Conservation (phyloP, 2,113 vertebrate species). For the Eubucco bourcierii region DNA sequence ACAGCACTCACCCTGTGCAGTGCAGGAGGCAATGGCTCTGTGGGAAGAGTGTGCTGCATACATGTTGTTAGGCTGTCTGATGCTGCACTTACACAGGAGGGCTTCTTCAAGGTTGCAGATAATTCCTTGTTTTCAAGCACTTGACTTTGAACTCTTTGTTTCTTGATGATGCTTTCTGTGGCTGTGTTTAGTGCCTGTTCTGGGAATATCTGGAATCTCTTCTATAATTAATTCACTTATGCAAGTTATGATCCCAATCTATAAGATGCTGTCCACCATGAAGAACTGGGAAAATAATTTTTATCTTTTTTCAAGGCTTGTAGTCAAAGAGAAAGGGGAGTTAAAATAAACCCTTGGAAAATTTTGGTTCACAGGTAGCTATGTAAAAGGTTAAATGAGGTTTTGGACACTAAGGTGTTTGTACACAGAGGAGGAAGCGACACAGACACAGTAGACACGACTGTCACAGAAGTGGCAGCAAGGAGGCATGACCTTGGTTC, state of each 20-base stretch:
- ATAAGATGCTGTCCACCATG: background rate
- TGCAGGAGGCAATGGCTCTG: background rate
- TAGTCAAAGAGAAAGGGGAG: background rate
- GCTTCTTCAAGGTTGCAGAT: background rate
- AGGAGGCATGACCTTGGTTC: rapidly evolving
- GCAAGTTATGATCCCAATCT: background rate
- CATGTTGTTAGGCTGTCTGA: background rate
- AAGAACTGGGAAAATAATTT: background rate
- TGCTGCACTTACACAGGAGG: background rate
- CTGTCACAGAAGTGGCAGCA: background rate
- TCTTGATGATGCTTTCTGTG: background rate
- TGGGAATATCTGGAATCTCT: background rate
- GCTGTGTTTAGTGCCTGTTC: background rate
- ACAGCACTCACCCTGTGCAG: background rate
- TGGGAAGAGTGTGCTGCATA: rapidly evolving
- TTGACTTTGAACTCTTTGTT: background rate
- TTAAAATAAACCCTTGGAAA: background rate
- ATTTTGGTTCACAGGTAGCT: background rate
- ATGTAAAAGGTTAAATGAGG: background rate
- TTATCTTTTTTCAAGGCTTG: background rate
- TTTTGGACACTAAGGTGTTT: background rate
- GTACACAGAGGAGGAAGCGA: background rate
- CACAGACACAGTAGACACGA: background rate
- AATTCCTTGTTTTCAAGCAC: background rate
- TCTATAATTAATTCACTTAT: background rate